Evolutionary conservation across 2,888 invertebrate species (phyloP), one percentile per base, ranked within the genome.

Genomic region (Candidula unifasciata): DNA sequence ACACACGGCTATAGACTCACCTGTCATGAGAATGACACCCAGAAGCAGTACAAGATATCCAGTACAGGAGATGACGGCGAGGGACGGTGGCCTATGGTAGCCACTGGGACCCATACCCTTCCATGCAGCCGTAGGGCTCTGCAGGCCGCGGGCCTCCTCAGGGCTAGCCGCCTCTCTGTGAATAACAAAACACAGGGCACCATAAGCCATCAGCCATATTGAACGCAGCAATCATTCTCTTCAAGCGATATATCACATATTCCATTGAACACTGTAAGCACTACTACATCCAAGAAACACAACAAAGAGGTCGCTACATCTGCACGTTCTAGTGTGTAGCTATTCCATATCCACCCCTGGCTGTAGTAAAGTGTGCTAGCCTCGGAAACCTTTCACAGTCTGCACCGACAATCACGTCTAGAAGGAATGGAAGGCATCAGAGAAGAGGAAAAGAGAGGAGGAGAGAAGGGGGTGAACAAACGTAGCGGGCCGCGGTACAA

Each of bases 21-120:
- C 84, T 80, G 84, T 74, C 73, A 80, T 80, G 44, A 80, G 64
- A 64, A 54, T 1, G n/a, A 66, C 27, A 18, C 73, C 6, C 10
- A 84, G 52, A 60, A 84, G 27, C 35, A 84, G 30, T 6, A 84
- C 27, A 6, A 83, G 57, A 78, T 78, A 83, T 66, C 83, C 83
- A 69, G 57, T n/a, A 54, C 76, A 71, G 18, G 80, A 73, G 52
- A 44, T 35, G 44, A 66, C 52, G 57, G 87, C 86, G 87, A 84
- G 86, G 84, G 85, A 86, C 83, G 87, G 87, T 85, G 88, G 88
- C 86, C 84, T 88, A 84, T 85, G 88, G 84, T 86, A 87, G 83
- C 87, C 83, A 80, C 86, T 78, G 78, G 88, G 85, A 85, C 88
- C 89, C 90, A 90, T 90, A 82, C 89, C 90, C 89, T 88, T 89